Evolutionary conservation across 2,797 vertebrate species (phyloP), one percentile per base, ranked within the genome.

Genomic region (Schizothorax lantsangensis): DNA sequence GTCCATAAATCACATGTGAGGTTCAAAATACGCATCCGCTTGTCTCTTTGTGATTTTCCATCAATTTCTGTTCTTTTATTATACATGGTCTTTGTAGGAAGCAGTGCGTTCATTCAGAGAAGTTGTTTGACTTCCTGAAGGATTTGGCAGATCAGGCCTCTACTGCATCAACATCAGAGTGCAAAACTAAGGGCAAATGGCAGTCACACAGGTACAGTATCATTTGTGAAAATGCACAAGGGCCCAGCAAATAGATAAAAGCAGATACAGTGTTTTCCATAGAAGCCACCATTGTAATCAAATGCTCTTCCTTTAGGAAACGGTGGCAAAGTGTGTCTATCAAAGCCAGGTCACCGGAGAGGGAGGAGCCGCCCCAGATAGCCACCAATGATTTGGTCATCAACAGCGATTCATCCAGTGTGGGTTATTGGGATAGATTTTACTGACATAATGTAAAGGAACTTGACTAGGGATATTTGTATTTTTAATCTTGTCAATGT

Each of bases 31-130:
- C 15, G 7, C 45, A 43, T 19, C 23, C 11, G 33, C 47, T n/a
- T 14, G 9, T 62, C 26, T 17, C 40, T 74, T 36, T 86, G 47
- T 64, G n/a, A 4, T 30, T 1, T 52, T 43, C 23, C 10, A 52
- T 73, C 14, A 23, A 19, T 15, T 59, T 66, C 3, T 62, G 17
- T 17, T 79, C 23, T 84, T 77, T 66, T 19, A 38, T 62, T 62
- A 12, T 12, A 14, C 26, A 17, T 81, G 7, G 49, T 74, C 8
- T 85, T 80, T 88, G 45, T 52, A 96, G 95, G 93, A 95, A 94
- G 84, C 94, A 95, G 91, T 95, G 95, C 89, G 94, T 96, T 0
- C 92, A 95, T 88, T 93, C 94, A 1, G 95, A 96, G 90, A 94
- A 92, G 89, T 90, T 94, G 71, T 95, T 95, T 87, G 93, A 96